phyloP scores from a whole-genome alignment of 1,140 invertebrate genomes.

The Drosophila yakuba region DNA sequence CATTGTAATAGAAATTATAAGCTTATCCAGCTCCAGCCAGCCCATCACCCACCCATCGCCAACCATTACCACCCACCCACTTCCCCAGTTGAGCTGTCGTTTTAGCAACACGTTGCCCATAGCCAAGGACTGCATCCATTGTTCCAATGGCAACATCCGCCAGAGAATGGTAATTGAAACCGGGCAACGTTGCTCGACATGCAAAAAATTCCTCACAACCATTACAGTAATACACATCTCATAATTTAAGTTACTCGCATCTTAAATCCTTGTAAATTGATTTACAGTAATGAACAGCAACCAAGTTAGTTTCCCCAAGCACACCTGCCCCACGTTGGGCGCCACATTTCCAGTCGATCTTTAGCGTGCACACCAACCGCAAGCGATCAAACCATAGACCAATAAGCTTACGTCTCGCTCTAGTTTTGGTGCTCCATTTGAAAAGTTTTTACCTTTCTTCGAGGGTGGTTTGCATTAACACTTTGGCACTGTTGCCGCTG shows the following conservation, averaged over 20 bases:
- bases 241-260: too few species aligned
- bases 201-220: too few species aligned
- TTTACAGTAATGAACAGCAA: too few species aligned
- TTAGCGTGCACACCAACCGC: too few species aligned
- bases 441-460: constrained; percentile 9
- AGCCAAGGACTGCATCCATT: constrained; percentile 58
- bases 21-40: constrained; percentile 39
- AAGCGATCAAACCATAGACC: not conserved
- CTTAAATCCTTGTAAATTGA: too few species aligned
- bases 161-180: constrained; percentile 45
- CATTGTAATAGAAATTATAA: constrained; percentile 81
- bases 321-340: not conserved
- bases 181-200: constrained; percentile 22
- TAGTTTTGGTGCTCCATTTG: not conserved
- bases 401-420: not conserved
- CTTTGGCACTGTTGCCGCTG: constrained; percentile 27
- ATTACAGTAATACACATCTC: too few species aligned
- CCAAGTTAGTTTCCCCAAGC: not conserved
- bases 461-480: constrained; percentile 51
- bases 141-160: constrained; percentile 30
- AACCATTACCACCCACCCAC: not conserved
- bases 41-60: not conserved
- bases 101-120: constrained; percentile 80
- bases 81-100: constrained; percentile 50
- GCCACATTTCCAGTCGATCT: not conserved